phyloP scores from a whole-genome alignment of 2,113 vertebrate genomes.

The Aspiorhynchus laticeps region DNA sequence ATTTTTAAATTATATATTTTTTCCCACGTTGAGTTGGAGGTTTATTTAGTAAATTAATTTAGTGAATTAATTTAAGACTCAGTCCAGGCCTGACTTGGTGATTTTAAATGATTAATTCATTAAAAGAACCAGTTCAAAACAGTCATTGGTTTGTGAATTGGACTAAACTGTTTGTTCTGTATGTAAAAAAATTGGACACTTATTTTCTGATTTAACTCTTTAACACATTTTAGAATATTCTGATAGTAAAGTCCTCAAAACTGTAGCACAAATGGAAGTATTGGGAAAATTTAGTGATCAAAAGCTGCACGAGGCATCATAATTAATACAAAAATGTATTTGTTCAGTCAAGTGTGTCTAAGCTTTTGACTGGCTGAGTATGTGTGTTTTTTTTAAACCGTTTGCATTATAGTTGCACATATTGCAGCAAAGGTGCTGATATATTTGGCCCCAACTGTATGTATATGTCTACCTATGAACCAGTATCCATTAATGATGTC shows the following conservation, averaged over 20 bases:
- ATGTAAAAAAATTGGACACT: not conserved
- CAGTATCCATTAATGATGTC: not conserved
- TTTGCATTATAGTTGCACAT: not conserved
- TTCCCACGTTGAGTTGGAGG: too few relatives aligned
- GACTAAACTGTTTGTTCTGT: not conserved
- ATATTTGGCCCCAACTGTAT: not conserved
- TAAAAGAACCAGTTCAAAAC: not conserved
- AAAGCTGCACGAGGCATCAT: not conserved
- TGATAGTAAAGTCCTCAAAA: not conserved
- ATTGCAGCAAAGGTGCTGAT: not conserved
- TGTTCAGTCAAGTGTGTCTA: not conserved
- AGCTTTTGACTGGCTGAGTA: not conserved
- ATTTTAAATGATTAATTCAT: too few relatives aligned
- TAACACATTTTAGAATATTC: not conserved
- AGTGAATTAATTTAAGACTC: too few relatives aligned
- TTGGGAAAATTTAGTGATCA: not conserved
- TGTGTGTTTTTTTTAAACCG: not conserved
- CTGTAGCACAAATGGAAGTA: not conserved
- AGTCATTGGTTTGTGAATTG: not conserved
- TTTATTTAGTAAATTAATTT: too few relatives aligned
- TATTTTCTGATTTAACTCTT: not conserved
- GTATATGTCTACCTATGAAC: not conserved
- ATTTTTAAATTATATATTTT: too few relatives aligned
- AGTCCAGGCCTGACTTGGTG: too few relatives aligned
- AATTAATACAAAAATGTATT: not conserved